Evolutionary conservation across 2,888 invertebrate genomes (phyloP).

Genomic region (Tenodera sinensis): DNA sequence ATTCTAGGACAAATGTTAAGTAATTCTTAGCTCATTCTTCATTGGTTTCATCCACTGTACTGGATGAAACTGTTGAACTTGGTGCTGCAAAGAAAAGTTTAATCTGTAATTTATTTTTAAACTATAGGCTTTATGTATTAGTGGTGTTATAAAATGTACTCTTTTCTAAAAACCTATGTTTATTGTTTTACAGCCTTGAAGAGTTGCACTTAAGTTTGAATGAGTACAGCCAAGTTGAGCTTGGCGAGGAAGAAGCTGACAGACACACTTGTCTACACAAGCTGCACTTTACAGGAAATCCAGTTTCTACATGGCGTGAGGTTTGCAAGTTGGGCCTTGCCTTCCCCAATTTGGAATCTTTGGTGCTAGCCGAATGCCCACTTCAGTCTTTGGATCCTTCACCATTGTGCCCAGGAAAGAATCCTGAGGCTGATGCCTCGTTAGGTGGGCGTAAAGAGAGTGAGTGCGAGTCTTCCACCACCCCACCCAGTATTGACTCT

Average conservation of each 20-base stretch:
- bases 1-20: too few species aligned
- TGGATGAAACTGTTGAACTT: too few species aligned
- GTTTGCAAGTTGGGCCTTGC: constrained; percentile 78
- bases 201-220: constrained; percentile 92
- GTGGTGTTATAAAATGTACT: too few species aligned
- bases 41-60: too few species aligned
- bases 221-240: constrained; percentile 73
- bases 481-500: constrained; percentile 34
- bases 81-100: too few species aligned
- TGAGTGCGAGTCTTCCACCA: constrained; percentile 50
- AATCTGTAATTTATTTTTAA: too few species aligned
- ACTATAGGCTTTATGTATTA: too few species aligned
- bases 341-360: constrained; percentile 80
- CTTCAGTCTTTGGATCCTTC: constrained; percentile 53
- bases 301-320: constrained; percentile 78
- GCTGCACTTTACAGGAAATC: constrained; percentile 85
- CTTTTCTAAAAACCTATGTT: not conserved
- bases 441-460: constrained; percentile 49
- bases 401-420: not conserved
- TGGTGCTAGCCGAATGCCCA: constrained; percentile 84
- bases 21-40: too few species aligned
- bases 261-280: not conserved
- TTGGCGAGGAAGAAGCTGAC: constrained; percentile 49
- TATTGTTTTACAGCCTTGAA: constrained; percentile 56
- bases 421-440: not conserved